These are phyloP conservation scores for Calyptommatus sinebrachiatus DNA, from an alignment of 2,113 vertebrate species.

Conservation along the genomic window DNA sequence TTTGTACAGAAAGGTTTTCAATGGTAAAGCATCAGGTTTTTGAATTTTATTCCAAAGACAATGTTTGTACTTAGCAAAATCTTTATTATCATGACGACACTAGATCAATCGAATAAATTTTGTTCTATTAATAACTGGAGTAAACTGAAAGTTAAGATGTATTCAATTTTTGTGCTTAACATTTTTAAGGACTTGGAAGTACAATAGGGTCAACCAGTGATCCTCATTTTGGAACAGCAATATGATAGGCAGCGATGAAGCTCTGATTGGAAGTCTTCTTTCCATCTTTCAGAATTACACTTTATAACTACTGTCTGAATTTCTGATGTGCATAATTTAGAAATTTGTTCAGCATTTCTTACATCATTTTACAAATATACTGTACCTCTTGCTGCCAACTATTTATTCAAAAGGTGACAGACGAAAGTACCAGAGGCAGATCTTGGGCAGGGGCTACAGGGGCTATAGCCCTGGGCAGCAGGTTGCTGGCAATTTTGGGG, in stretches of 20 bases:
- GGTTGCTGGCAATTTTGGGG: too few species aligned
- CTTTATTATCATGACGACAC: too few species aligned
- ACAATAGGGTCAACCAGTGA: not conserved
- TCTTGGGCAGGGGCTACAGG: too few species aligned
- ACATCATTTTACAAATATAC: not conserved
- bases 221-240: not conserved
- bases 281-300: too few species aligned
- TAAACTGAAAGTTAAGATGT: not conserved
- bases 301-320: not conserved
- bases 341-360: not conserved
- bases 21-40: not conserved
- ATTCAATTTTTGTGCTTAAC: not conserved
- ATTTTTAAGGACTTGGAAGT: not conserved
- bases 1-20: not conserved
- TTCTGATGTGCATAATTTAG: not conserved
- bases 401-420: too few species aligned
- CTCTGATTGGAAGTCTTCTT: too few species aligned
- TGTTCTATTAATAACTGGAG: not conserved
- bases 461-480: too few species aligned
- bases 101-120: not conserved
- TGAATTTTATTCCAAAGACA: not conserved
- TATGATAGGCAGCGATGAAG: too few species aligned
- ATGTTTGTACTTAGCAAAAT: not conserved
- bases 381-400: too few species aligned
- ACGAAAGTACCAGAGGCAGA: too few species aligned